Conservation (phyloP, 2,797 vertebrate genomes). For the Anas acuta region DNA sequence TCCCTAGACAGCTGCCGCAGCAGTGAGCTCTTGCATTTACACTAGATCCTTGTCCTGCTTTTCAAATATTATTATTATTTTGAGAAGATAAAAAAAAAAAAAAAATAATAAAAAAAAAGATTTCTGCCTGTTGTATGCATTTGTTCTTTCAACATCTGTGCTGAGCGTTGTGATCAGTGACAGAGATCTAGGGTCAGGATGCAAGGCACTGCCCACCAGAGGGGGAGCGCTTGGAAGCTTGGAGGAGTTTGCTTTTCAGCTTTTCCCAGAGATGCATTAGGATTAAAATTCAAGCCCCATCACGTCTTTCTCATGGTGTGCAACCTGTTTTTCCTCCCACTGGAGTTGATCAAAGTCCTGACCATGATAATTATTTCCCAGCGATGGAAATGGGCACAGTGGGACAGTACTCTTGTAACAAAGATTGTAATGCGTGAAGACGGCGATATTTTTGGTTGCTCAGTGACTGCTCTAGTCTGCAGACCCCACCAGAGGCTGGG, state of each 20-base stretch:
- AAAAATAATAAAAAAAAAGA: background rate
- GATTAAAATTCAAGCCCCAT: background rate
- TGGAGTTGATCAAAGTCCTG: background rate
- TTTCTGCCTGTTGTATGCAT: background rate
- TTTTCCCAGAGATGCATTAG: background rate
- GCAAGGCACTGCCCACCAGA: background rate
- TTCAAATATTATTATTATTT: no score
- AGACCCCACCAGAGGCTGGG: background rate
- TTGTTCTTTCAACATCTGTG: background rate
- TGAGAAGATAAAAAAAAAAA: no score
- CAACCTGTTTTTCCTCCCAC: background rate
- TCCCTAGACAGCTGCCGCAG: fast-evolving
- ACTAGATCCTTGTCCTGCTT: background rate
- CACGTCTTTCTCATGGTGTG: background rate
- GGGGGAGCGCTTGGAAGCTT: background rate
- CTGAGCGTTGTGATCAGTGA: background rate
- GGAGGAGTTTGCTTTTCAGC: background rate
- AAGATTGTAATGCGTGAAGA: background rate
- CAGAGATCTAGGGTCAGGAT: background rate
- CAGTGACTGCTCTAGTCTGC: background rate
- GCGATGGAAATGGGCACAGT: background rate
- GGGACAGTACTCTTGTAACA: background rate
- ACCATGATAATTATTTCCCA: conserved; percentile 10
- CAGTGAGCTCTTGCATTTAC: background rate
- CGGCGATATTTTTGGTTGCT: background rate